These are phyloP conservation scores for Rhynchopsitta pachyrhyncha DNA, from an alignment of 2,113 vertebrate genomes.

Conservation along the genomic window DNA sequence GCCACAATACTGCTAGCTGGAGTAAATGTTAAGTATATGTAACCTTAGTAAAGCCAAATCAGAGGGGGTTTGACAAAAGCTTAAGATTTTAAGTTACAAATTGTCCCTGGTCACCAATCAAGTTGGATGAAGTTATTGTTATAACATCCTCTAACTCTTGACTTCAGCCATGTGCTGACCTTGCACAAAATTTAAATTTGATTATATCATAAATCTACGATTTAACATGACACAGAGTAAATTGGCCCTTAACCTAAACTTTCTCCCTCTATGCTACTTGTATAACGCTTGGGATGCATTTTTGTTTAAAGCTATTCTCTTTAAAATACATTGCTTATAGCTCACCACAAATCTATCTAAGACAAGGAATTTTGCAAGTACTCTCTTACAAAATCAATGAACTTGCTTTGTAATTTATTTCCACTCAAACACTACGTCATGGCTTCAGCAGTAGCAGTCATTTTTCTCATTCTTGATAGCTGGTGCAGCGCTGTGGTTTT, in stretches of 20 bases:
- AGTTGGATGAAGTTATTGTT: background rate
- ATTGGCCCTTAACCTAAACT: background rate
- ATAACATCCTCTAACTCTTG: background rate
- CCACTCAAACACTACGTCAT: background rate
- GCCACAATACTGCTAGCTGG: background rate
- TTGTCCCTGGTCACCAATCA: background rate
- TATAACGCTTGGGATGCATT: background rate
- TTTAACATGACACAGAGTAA: background rate
- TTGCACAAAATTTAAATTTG: conserved; percentile 36
- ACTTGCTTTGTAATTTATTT: background rate
- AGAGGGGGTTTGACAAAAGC: background rate
- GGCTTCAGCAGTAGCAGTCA: too few species aligned
- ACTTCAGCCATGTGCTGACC: background rate
- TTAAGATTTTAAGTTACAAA: conserved; percentile 27
- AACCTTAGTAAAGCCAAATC: background rate
- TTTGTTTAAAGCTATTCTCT: background rate
- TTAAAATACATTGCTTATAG: background rate
- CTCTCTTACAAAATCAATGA: background rate
- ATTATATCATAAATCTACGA: background rate
- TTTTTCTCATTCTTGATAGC: too few species aligned
- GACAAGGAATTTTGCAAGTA: background rate
- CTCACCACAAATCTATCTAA: background rate
- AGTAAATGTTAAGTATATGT: background rate
- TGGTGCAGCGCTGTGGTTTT: too few species aligned
- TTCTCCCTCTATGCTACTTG: background rate